These are phyloP conservation scores for Papilio xuthus DNA, from an alignment of 1,140 invertebrate genomes.

Conservation along the genomic window DNA sequence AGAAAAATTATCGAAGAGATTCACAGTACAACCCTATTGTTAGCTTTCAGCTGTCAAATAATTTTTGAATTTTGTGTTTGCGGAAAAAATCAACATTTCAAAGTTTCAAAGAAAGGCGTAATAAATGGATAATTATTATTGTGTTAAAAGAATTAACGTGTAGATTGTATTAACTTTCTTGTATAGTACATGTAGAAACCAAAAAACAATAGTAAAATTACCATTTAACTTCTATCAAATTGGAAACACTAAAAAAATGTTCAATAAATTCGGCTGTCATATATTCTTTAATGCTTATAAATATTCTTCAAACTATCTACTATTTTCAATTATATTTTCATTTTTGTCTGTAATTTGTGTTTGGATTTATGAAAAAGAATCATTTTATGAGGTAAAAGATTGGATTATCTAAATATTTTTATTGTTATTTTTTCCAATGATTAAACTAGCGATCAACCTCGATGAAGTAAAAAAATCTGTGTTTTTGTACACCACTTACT, in stretches of 20 bases:
- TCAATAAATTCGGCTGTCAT: conserved; percentile 45
- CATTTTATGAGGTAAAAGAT: conserved; percentile 60
- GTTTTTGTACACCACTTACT: background rate
- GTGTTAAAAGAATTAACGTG: background rate
- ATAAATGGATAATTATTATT: too few relatives aligned
- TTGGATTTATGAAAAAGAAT: conserved; percentile 58
- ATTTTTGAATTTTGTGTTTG: too few relatives aligned
- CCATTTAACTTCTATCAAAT: background rate
- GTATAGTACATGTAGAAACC: background rate
- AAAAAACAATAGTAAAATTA: background rate
- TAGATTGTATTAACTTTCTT: background rate
- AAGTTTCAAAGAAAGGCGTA: too few relatives aligned
- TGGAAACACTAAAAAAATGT: conserved; percentile 13
- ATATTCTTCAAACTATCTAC: conserved; percentile 56
- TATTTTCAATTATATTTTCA: conserved; percentile 51
- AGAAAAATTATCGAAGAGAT: too few relatives aligned
- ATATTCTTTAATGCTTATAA: conserved; percentile 55
- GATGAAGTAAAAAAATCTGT: background rate
- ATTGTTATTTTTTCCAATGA: background rate
- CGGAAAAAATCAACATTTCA: too few relatives aligned
- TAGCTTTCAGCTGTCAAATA: too few relatives aligned
- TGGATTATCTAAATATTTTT: background rate
- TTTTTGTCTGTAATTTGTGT: conserved; percentile 51
- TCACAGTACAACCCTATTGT: too few relatives aligned
- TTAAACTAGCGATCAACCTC: too few relatives aligned